Evolutionary conservation across 2,113 vertebrate genomes (phyloP), one percentile per base, ranked within the genome.

Genomic region (Amphiprion percula): DNA sequence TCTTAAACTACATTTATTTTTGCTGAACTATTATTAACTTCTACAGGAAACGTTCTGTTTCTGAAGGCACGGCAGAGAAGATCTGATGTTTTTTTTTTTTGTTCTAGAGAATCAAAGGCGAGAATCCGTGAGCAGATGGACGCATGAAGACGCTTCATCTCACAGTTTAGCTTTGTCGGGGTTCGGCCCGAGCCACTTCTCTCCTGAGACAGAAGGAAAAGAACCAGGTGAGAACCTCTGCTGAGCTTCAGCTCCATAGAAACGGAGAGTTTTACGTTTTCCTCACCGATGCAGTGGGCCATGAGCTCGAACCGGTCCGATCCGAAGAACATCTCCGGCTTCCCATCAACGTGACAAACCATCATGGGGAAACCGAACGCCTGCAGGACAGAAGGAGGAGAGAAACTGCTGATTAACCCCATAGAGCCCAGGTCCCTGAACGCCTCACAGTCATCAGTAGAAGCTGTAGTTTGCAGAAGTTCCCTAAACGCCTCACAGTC

Each of bases 221-320:
- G 10, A 44, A 44, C 11, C 2, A 2, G 2, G 41, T 44, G 4
- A 44, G 41, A 44, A 14, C 8, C 41, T 41, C 21, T 21, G 21
- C 39, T 41, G 39, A 44, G 14, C 41, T 44, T 44, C 39, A 41
- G 2, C 4, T 30, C 41, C 41, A 44, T 12, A 44, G 41, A 44
- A 15, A 44, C 41, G 4, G 12, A 44, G 41, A 44, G 21, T 44
- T 44, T 44, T 12, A 14, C 8, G 8, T 8, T 10, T 37, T 37
- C 16, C 95, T 96, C 85, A 99, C 98, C 97, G 21, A 99, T 95
- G 58, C 94, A 24, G 11, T 92, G 62, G 1, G 96, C 95, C 76
- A 99, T 94, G 67, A 99, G 83, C 83, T 99, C 98, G 87, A 98
- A 94, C 68, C 97, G 91, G 91, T 99, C 98, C 1, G 95, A 98